phyloP scores from a whole-genome alignment of 2,888 invertebrate genomes.

The Dryobotodes eremita region DNA sequence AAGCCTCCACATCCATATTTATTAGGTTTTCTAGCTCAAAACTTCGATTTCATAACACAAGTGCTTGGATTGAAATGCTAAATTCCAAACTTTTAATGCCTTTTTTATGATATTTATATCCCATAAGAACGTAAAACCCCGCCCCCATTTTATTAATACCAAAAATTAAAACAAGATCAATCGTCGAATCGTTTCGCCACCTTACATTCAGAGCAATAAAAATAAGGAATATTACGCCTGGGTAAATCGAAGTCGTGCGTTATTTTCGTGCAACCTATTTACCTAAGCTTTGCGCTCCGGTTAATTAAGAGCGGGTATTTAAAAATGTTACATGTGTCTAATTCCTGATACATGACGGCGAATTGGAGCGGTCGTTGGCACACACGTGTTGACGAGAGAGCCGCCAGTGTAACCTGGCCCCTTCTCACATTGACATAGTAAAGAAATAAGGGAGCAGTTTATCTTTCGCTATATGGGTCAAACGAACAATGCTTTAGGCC shows the following conservation, averaged over 20 bases:
- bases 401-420: constrained; percentile 58
- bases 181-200: constrained; percentile 44
- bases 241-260: constrained; percentile 60
- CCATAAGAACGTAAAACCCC: constrained; percentile 21
- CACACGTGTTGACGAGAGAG: constrained; percentile 54
- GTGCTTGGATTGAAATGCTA: neutral
- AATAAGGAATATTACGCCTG: constrained; percentile 47
- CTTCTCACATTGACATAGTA: constrained; percentile 58
- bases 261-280: constrained; percentile 78
- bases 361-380: constrained; percentile 80
- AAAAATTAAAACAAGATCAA: constrained; percentile 55
- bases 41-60: neutral
- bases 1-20: neutral
- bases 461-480: constrained; percentile 60
- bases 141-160: constrained; percentile 41
- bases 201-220: constrained; percentile 55
- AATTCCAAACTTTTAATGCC: constrained; percentile 27
- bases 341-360: constrained; percentile 68
- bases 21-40: neutral
- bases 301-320: constrained; percentile 76
- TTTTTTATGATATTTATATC: constrained; percentile 30
- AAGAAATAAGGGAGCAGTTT: constrained; percentile 59
- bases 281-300: constrained; percentile 69
- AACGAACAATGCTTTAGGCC: constrained; percentile 58
- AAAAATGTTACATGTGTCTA: constrained; percentile 76